phyloP scores from a whole-genome alignment of 2,888 invertebrate species.

The Mythimna loreyi region DNA sequence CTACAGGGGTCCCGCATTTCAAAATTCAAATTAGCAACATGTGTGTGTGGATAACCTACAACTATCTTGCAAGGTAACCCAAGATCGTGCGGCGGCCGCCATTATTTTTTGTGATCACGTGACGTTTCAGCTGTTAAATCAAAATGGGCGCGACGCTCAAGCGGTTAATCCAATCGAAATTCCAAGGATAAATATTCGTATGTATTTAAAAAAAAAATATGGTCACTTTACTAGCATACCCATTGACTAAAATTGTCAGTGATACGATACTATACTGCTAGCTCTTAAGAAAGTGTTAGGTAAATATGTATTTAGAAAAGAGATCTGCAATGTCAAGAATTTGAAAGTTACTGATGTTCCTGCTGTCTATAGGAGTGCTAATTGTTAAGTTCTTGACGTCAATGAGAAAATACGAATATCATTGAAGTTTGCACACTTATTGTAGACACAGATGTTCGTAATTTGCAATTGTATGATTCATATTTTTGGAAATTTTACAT shows the following conservation, averaged over 20 bases:
- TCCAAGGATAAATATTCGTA: no score
- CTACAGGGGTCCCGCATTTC: no score
- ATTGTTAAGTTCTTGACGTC: conserved; percentile 31
- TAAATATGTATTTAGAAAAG: conserved; percentile 12
- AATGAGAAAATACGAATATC: conserved; percentile 38
- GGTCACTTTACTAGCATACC: background rate
- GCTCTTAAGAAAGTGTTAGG: conserved; percentile 12
- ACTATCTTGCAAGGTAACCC: no score
- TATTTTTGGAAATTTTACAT: conserved; percentile 5
- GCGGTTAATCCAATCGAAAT: no score
- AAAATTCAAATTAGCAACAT: no score
- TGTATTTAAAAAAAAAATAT: no score
- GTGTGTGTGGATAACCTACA: no score
- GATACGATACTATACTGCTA: background rate
- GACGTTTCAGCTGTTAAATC: no score
- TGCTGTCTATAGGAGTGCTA: background rate
- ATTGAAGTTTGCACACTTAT: conserved; percentile 9
- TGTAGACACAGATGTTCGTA: conserved; percentile 28
- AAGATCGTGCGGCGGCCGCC: no score
- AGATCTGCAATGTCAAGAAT: conserved; percentile 20
- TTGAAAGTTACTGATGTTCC: conserved; percentile 35
- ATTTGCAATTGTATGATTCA: background rate
- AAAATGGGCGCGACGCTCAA: no score
- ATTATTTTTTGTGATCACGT: no score
- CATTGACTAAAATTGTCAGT: background rate